These are phyloP conservation scores for Ophiodon elongatus DNA, from an alignment of 2,113 vertebrate genomes.

Conservation along the genomic window DNA sequence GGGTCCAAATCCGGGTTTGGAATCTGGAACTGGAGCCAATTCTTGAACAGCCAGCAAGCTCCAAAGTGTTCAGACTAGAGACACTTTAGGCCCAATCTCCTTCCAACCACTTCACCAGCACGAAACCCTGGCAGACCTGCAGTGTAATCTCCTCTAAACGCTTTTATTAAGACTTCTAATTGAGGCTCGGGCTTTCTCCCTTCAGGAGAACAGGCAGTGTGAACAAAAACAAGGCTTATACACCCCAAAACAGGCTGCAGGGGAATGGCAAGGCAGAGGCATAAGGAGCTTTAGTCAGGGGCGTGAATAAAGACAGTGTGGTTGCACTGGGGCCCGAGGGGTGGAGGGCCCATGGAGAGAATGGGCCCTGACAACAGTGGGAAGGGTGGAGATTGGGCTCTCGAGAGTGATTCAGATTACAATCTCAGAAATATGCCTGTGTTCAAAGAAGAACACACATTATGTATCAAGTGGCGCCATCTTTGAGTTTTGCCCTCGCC, in stretches of 20 bases:
- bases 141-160: constrained; percentile 77
- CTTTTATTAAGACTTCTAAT: constrained; percentile 82
- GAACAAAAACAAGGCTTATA: constrained; percentile 70
- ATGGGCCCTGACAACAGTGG: too few relatives aligned
- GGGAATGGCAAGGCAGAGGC: constrained; percentile 40
- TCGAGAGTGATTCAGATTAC: too few relatives aligned
- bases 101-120: constrained; percentile 68
- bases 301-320: background rate
- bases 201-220: constrained; percentile 67
- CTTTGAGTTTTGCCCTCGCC: too few relatives aligned
- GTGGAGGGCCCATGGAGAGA: too few relatives aligned
- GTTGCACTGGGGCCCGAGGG: too few relatives aligned
- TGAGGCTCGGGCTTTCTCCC: constrained; percentile 67
- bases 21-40: constrained; percentile 37
- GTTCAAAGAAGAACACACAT: too few relatives aligned
- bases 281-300: constrained; percentile 39
- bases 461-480: too few relatives aligned
- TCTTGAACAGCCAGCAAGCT: constrained; percentile 24
- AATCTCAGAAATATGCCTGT: too few relatives aligned
- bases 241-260: constrained; percentile 64
- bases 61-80: constrained; percentile 46
- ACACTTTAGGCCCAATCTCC: constrained; percentile 61
- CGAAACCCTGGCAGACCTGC: constrained; percentile 70
- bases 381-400: too few relatives aligned
- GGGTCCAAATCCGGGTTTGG: constrained; percentile 32